Conservation (phyloP, 2,113 vertebrate species). For the Syngnathus scovelli region DNA sequence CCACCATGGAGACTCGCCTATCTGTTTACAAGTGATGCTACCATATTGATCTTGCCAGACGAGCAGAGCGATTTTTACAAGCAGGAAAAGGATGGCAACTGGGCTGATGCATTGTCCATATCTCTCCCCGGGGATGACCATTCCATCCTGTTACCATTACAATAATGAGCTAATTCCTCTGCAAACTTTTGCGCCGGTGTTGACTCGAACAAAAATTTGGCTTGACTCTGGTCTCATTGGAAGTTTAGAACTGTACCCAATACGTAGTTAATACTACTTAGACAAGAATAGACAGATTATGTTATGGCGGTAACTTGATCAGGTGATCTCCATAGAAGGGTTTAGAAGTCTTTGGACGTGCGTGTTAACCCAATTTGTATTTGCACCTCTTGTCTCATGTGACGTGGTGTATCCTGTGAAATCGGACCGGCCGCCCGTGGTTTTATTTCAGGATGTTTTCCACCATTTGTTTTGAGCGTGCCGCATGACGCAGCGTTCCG, state of each 20-base stretch:
- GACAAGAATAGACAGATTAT: constrained; percentile 1
- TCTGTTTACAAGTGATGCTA: constrained; percentile 74
- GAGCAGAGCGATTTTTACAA: constrained; percentile 68
- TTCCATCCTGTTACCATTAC: constrained; percentile 77
- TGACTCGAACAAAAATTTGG: constrained; percentile 6
- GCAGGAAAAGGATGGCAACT: constrained; percentile 65
- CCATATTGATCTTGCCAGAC: constrained; percentile 72
- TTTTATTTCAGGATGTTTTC: constrained; percentile 78
- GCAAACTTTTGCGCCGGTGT: constrained; percentile 59
- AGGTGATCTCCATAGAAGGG: constrained; percentile 22
- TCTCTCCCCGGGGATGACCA: constrained; percentile 67
- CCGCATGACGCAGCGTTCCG: constrained; percentile 50
- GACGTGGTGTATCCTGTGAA: constrained; percentile 67
- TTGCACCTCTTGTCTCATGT: constrained; percentile 63
- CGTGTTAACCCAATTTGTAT: constrained; percentile 63
- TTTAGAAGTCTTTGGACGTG: constrained; percentile 19
- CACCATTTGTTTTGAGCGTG: constrained; percentile 38
- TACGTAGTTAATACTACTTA: background rate
- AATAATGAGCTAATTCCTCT: constrained; percentile 76
- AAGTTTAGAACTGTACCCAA: background rate
- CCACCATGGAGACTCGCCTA: constrained; percentile 63
- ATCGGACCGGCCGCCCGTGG: constrained; percentile 62
- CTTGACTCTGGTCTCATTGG: background rate
- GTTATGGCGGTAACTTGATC: constrained; percentile 3
- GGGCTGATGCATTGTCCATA: constrained; percentile 65